phyloP scores from a whole-genome alignment of 53 echinoderm and acorn worm species.

The Actinopyga echinites region DNA sequence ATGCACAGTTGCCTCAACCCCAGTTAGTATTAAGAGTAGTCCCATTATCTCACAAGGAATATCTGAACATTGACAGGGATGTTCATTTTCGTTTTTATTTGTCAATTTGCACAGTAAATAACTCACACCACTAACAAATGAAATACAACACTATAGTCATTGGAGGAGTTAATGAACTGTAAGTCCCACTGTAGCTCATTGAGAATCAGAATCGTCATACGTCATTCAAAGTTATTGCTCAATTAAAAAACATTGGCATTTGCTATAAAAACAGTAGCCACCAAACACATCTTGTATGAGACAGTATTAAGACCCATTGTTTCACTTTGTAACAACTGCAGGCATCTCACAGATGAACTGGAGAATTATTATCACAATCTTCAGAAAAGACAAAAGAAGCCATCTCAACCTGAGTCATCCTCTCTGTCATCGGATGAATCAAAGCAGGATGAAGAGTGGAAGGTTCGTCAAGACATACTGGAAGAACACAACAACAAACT shows the following conservation, averaged over 20 bases:
- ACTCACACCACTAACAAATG: too few species aligned
- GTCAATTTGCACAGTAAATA: too few species aligned
- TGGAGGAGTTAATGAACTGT: too few species aligned
- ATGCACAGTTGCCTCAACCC: too few species aligned
- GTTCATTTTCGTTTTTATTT: too few species aligned
- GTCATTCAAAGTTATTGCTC: not conserved
- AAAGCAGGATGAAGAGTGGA: constrained; percentile 37
- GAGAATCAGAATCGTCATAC: too few species aligned
- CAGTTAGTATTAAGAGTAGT: too few species aligned
- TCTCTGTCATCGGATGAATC: not conserved
- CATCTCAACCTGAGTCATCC: not conserved
- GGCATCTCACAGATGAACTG: constrained; percentile 5
- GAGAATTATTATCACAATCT: not conserved
- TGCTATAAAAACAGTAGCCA: not conserved
- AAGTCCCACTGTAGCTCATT: too few species aligned
- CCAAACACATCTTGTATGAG: not conserved
- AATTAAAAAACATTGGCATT: not conserved
- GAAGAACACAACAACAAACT: constrained; percentile 80
- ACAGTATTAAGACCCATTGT: not conserved
- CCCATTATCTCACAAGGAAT: too few species aligned
- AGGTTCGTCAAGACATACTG: constrained; percentile 70
- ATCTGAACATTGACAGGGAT: too few species aligned
- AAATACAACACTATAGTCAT: too few species aligned
- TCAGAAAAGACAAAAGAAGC: not conserved
- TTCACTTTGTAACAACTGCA: not conserved